Evolutionary conservation across 2,888 invertebrate genomes (phyloP), one percentile per base, ranked within the genome.

Genomic region (Drosophila barbarae): DNA sequence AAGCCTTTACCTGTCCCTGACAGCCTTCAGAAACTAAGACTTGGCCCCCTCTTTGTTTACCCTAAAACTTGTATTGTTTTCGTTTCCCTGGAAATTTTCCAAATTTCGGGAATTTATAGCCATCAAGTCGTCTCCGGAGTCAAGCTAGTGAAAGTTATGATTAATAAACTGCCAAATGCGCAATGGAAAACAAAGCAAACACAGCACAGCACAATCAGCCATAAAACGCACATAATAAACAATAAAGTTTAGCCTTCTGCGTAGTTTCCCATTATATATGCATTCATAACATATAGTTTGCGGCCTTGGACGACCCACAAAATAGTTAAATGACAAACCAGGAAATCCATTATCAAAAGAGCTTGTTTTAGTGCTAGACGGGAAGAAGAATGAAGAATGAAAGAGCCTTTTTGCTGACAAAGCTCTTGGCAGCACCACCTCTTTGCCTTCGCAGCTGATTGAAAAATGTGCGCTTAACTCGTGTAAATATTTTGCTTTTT

Each of bases 291-390:
- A 7, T 10, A 26, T 47, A 47, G 18, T 47, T 6, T 30, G 46
- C 46, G 30, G 15, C 42, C 41, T 57, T 32, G 36, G 42, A 55
- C n/a, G 42, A 23, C 13, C 35, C 56, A 30, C 56, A 57, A 46
- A 59, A 46, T 59, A 57, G 59, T 46, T 46, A 57, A 49, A 55
- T 54, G 42, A 52, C 54, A 64, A 59, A 57, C 44, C 57, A 55
- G 75, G 59, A 69, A 76, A 71, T 63, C 59, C 78, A 76, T 78
- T 68, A 78, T 69, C 12, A 30, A 34, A 15, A 54, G 59, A 60
- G 49, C 49, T 71, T 41, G n/a, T 12, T 21, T 15, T 12, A 39
- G n/a, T 44, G 32, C 59, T 39, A 15, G 53, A 23, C 23, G 18
- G 18, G n/a, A 13, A 30, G 46, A 46, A 15, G 46, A 46, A 15